phyloP scores from a whole-genome alignment of 2,888 invertebrate species.

The Poecilus cupreus region DNA sequence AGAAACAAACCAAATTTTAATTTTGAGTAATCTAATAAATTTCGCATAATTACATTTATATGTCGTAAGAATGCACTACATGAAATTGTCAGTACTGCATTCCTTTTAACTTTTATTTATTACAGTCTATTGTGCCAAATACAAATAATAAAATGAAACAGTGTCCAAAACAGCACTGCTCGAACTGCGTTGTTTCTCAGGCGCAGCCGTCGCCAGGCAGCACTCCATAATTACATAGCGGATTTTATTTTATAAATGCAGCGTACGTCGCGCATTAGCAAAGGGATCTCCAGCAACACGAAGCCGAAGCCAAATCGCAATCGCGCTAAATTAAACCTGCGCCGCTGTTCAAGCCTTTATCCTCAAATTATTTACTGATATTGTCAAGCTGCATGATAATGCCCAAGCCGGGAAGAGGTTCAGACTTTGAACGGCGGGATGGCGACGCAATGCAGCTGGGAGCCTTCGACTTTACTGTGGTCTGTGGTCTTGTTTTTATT shows the following conservation, averaged over 20 bases:
- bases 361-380: conserved; percentile 22
- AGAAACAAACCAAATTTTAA: too few relatives aligned
- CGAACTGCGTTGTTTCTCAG: background rate
- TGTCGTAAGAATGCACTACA: too few relatives aligned
- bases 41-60: too few relatives aligned
- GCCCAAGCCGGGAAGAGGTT: background rate
- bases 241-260: conserved; percentile 36
- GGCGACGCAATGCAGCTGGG: background rate
- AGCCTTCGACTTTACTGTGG: background rate
- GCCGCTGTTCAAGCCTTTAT: background rate
- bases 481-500: background rate
- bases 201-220: conserved; percentile 5
- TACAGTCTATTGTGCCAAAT: too few relatives aligned
- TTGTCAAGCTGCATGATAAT: background rate
- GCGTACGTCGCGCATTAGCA: conserved; percentile 9
- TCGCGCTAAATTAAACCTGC: conserved; percentile 3
- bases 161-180: background rate
- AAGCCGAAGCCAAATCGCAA: background rate
- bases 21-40: too few relatives aligned
- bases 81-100: too few relatives aligned
- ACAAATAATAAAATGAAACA: background rate
- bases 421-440: background rate
- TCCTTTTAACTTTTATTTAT: too few relatives aligned
- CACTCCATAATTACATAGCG: conserved; percentile 26
- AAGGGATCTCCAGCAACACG: background rate